Percentiles rank a stretch among this genome's conserved stretches.
phyloP scores from a whole-genome alignment of 1,140 invertebrate genomes.

The Drosophila hydei region DNA sequence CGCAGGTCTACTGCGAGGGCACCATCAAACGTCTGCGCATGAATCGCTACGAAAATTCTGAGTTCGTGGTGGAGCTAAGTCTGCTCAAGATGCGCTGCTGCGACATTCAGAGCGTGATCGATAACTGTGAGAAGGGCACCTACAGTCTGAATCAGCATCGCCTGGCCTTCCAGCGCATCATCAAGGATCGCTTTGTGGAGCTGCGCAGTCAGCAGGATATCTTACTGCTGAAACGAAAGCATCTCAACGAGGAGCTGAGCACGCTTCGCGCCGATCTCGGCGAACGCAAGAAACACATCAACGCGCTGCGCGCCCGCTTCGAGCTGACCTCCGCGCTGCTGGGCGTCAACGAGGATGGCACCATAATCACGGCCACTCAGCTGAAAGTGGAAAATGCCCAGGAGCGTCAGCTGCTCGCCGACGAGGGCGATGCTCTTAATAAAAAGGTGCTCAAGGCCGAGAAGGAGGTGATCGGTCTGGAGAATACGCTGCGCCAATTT shows the following conservation, averaged over 20 bases:
- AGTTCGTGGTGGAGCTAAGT: conserved; percentile 87
- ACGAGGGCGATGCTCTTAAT: conserved; percentile 88
- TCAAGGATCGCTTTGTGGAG: conserved; percentile 86
- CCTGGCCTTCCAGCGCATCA: conserved; percentile 86
- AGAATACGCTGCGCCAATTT: conserved; percentile 88
- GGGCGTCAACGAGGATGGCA: conserved; percentile 85
- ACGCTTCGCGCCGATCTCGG: conserved; percentile 85
- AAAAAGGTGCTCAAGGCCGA: conserved; percentile 87
- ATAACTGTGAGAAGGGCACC: conserved; percentile 85
- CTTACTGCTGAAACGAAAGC: conserved; percentile 85
- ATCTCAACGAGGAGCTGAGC: conserved; percentile 85
- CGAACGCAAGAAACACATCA: conserved; percentile 85
- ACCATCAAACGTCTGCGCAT: conserved; percentile 85
- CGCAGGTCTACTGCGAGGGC: conserved; percentile 84
- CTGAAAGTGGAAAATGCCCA: conserved; percentile 88
- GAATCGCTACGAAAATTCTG: conserved; percentile 84
- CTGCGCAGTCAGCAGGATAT: conserved; percentile 86
- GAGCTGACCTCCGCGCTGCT: conserved; percentile 75
- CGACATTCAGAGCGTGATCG: conserved; percentile 85
- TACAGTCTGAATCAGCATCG: conserved; percentile 86
- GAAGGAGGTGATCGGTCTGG: conserved; percentile 88
- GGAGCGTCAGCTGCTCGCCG: conserved; percentile 87
- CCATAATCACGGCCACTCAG: conserved; percentile 85
- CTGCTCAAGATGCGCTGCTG: conserved; percentile 86
- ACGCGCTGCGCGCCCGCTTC: conserved; percentile 85